Base-by-base conservation (phyloP, 2,888 invertebrate species). In the Leptarthrus brevirostris region DNA sequence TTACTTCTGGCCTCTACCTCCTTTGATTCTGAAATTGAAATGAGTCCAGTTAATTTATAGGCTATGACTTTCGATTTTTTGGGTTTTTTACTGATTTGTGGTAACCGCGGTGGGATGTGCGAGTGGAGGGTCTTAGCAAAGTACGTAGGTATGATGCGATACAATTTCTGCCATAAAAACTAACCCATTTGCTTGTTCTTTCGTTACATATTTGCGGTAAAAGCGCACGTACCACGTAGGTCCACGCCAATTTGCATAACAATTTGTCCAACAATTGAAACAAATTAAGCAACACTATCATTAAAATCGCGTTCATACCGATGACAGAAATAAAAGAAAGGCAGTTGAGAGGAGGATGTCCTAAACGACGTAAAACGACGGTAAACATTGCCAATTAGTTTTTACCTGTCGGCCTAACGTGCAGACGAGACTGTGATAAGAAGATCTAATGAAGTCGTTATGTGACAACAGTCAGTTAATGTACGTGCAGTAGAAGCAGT, bases 301-400 rank as follows among this genome's bases (percentile, higher is more conserved):
- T 58, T 58, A 58, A 58, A 34, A 58, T 58, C 58, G 36, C 34
- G 18, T 36, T 36, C 18, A 30, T 30, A 5, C 8, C 8, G 30
- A 30, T 8, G 30, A 5, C 8, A 30, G 8, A 30, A 30, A 40
- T 12, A n/a, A n/a, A 40, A n/a, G 40, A n/a, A 30, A 4, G 12
- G 18, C 49, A 1, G 30, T 12, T 22, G 53, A 36, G 54, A 30
- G 30, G 22, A 56, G 16, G 72, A 54, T 54, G 14, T 14, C n/a
- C 75, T 71, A 75, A 75, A 73, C 54, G 73, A 70, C 64, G 69
- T 75, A 71, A 73, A 73, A 71, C 71, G 70, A 61, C 22, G 53
- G 64, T 73, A 75, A 75, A 61, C 20, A 49, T 49, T 30, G 40
- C 70, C 69, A 75, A 73, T 75, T 75, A 73, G 70, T 44, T 36